phyloP scores from a whole-genome alignment of 2,888 invertebrate species.

The Ormyrus rosae region DNA sequence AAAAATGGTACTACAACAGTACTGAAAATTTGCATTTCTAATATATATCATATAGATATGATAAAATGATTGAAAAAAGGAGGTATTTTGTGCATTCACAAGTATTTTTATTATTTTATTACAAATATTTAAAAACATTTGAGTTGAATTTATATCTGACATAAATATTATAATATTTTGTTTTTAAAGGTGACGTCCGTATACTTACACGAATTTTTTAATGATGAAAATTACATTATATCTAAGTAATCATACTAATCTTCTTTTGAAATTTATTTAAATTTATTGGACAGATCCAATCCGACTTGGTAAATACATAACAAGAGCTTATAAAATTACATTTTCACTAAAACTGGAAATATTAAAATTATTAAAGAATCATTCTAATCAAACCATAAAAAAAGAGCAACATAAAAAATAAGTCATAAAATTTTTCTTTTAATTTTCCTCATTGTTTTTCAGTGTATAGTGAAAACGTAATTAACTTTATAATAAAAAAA shows the following conservation, averaged over 20 bases:
- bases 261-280: constrained; percentile 30
- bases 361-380: constrained; percentile 5
- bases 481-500: constrained; percentile 17
- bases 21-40: no score
- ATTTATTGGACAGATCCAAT: constrained; percentile 42
- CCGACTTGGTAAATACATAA: constrained; percentile 41
- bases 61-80: no score
- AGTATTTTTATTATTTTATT: constrained; percentile 66
- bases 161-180: constrained; percentile 65
- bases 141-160: constrained; percentile 62
- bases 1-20: no score
- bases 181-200: constrained; percentile 61
- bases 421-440: constrained; percentile 35
- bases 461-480: constrained; percentile 40
- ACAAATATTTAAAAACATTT: constrained; percentile 73
- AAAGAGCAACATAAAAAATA: constrained; percentile 30
- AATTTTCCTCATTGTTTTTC: constrained; percentile 1
- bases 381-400: constrained; percentile 10
- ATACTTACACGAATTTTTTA: constrained; percentile 62
- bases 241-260: constrained; percentile 28
- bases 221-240: constrained; percentile 59
- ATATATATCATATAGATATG: no score
- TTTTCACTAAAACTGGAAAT: constrained; percentile 44
- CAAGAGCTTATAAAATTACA: constrained; percentile 25
- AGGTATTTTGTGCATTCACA: constrained; percentile 36